Conservation (phyloP, 2,113 vertebrate species). For the Notarius quadriscutis region DNA sequence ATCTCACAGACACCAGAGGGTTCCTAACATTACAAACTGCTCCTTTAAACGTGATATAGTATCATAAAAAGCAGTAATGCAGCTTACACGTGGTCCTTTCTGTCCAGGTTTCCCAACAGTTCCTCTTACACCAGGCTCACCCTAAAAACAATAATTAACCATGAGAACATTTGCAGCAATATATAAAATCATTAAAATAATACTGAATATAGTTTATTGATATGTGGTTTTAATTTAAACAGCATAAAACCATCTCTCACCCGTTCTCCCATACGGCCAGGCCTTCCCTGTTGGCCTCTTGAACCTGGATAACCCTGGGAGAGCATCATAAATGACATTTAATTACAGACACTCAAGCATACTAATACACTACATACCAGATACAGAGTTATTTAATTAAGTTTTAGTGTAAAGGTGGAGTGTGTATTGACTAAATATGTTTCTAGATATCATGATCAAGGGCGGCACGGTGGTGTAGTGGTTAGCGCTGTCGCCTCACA, state of each 20-base stretch:
- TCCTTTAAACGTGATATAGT: neutral
- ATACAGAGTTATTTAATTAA: neutral
- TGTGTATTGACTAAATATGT: neutral
- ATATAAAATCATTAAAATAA: neutral
- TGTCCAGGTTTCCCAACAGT: conserved; percentile 68
- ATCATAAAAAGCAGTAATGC: neutral
- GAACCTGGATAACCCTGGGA: conserved; percentile 75
- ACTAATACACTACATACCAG: neutral
- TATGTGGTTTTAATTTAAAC: conserved; percentile 3
- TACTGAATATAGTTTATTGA: neutral
- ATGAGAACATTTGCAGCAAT: neutral
- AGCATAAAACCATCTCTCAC: conserved; percentile 57
- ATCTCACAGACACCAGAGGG: neutral
- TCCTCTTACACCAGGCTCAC: conserved; percentile 71
- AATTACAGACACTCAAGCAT: neutral
- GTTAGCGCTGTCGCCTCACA: no score
- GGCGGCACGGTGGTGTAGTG: no score
- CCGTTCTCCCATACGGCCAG: conserved; percentile 73
- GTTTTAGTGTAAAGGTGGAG: neutral
- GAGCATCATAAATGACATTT: conserved; percentile 9
- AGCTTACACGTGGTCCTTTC: conserved; percentile 70
- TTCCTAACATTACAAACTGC: neutral
- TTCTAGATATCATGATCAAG: neutral
- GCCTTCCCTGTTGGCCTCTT: conserved; percentile 67
- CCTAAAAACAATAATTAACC: conserved; percentile 58